A percentile compares a stretch with the other conserved stretches of the same genome.
These are phyloP conservation scores for Busseola fusca DNA, from an alignment of 2,888 invertebrate genomes.

Conservation along the genomic window DNA sequence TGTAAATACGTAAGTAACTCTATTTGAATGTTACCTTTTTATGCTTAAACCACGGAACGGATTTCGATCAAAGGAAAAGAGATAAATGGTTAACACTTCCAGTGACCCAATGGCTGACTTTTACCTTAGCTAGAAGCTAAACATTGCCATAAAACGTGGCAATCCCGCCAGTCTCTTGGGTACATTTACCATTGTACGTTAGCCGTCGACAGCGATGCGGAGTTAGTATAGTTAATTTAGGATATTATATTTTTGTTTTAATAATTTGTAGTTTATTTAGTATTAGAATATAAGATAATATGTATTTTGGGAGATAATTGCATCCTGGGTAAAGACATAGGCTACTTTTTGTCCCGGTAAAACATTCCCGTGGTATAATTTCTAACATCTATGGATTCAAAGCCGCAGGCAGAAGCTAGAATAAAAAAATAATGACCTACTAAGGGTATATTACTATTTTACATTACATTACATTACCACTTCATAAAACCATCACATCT, in stretches of 20 bases:
- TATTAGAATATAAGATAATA: too few relatives aligned
- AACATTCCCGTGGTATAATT: neutral
- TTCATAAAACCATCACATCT: slow-evolving; percentile 17
- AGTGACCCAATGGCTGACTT: too few relatives aligned
- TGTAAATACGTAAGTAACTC: neutral
- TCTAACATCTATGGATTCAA: neutral
- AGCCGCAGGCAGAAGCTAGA: neutral
- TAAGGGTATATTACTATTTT: neutral
- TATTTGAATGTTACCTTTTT: neutral
- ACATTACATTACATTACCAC: slow-evolving; percentile 28
- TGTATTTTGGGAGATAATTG: neutral
- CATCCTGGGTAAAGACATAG: neutral
- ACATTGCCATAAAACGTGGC: too few relatives aligned
- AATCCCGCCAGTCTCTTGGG: too few relatives aligned
- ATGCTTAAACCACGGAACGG: neutral
- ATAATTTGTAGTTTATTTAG: too few relatives aligned
- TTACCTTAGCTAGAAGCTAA: too few relatives aligned
- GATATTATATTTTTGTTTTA: too few relatives aligned
- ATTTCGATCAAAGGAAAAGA: neutral
- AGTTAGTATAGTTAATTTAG: too few relatives aligned
- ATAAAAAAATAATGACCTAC: neutral
- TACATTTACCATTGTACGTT: too few relatives aligned
- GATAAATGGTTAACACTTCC: too few relatives aligned
- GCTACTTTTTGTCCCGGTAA: neutral
- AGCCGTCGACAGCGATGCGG: too few relatives aligned